A percentile compares a stretch with the other conserved stretches of the same genome.
Evolutionary conservation across 2,888 invertebrate genomes (phyloP).

Genomic region (Plemyria rubiginata): DNA sequence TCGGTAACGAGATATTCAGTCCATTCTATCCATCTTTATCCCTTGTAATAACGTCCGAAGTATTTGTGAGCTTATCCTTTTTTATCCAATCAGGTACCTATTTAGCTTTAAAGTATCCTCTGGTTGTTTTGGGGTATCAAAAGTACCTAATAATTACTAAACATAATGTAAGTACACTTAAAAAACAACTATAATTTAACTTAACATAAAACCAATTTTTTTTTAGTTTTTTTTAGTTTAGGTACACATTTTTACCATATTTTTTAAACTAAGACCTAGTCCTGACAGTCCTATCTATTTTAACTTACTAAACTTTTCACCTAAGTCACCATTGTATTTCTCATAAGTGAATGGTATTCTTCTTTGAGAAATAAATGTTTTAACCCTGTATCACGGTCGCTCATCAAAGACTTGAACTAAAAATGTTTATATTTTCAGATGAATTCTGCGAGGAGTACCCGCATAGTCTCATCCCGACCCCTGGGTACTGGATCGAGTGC

Average conservation of each 20-base stretch:
- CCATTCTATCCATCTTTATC: constrained; percentile 46
- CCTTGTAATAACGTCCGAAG: constrained; percentile 44
- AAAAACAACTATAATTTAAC: too few species aligned
- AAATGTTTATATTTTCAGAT: constrained; percentile 84
- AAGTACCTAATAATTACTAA: not conserved
- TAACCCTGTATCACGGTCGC: too few species aligned
- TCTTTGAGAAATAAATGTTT: too few species aligned
- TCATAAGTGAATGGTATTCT: too few species aligned
- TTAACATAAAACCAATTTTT: too few species aligned
- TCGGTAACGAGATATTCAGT: constrained; percentile 44
- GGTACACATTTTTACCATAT: too few species aligned
- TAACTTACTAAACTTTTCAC: too few species aligned
- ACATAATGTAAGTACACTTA: too few species aligned
- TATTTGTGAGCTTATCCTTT: constrained; percentile 38
- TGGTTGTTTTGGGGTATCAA: constrained; percentile 15
- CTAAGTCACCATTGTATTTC: too few species aligned
- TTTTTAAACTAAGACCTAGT: too few species aligned
- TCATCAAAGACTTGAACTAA: not conserved
- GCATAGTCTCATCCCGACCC: constrained; percentile 95
- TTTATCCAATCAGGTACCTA: constrained; percentile 38
- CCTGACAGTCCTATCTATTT: too few species aligned
- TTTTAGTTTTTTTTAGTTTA: too few species aligned
- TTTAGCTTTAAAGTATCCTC: constrained; percentile 32
- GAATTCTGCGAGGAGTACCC: constrained; percentile 97
- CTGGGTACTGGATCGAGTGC: constrained; percentile 98